Evolutionary conservation across 2,113 vertebrate genomes (phyloP).

Genomic region (Felis chaus): DNA sequence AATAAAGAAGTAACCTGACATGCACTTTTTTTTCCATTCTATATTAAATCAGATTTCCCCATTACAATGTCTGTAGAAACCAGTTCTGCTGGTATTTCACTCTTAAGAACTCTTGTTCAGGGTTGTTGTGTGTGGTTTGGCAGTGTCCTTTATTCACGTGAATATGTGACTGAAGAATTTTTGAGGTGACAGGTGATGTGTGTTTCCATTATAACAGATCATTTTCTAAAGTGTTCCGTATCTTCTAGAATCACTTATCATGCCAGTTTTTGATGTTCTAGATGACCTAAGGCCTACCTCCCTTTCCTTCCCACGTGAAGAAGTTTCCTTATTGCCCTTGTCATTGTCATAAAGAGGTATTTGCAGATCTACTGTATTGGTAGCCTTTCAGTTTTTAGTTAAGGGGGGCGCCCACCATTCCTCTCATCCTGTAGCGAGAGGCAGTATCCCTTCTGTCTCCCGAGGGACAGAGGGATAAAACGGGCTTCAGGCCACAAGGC

Average conservation of each 20-base stretch:
- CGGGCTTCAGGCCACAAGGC: not conserved
- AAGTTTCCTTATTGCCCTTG: constrained; percentile 9
- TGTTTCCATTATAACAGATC: constrained; percentile 5
- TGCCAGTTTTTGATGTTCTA: not conserved
- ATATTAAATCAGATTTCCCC: not conserved
- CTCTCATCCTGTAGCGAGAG: not conserved
- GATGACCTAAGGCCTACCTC: not conserved
- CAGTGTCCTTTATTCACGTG: not conserved
- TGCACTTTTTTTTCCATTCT: not conserved
- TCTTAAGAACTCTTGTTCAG: constrained; percentile 16
- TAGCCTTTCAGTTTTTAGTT: not conserved
- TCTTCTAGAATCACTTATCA: not conserved
- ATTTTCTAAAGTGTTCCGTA: not conserved
- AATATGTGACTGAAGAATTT: constrained; percentile 4
- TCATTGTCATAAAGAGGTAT: not conserved
- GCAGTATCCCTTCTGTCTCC: not conserved
- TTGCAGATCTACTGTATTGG: not conserved
- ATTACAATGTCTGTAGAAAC: not conserved
- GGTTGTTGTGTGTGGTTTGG: not conserved
- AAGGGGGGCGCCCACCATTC: not conserved
- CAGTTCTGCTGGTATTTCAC: not conserved
- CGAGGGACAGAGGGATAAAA: not conserved
- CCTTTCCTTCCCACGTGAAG: not conserved
- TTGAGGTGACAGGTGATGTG: not conserved
- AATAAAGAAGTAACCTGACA: not conserved